Percentiles rank a stretch among this genome's conserved stretches.
Evolutionary conservation across 1,140 invertebrate genomes (phyloP).

Genomic region (Aricia agestis): DNA sequence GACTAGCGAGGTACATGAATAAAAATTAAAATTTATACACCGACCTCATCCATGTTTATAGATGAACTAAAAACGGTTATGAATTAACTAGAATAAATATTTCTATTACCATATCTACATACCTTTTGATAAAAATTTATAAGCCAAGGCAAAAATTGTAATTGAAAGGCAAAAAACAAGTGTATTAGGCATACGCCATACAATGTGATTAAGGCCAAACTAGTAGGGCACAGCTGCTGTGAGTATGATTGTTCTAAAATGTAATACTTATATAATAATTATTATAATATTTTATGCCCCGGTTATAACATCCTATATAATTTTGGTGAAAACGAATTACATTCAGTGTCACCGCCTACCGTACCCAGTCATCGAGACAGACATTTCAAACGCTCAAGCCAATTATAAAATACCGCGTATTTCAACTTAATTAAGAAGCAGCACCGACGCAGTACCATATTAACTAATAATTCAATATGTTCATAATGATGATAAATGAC

Average conservation of each 20-base stretch:
- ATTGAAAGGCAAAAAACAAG: not conserved
- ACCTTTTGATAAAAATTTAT: constrained; percentile 1
- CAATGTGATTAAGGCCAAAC: not conserved
- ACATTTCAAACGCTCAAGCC: not conserved
- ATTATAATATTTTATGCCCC: not conserved
- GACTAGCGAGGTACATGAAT: not conserved
- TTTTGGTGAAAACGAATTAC: too few relatives aligned
- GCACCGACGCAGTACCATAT: not conserved
- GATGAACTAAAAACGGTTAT: constrained; percentile 21
- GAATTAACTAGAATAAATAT: constrained; percentile 1
- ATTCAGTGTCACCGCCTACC: not conserved
- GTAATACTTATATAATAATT: not conserved
- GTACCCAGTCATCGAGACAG: not conserved
- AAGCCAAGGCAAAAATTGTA: not conserved
- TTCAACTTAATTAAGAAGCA: constrained; percentile 8
- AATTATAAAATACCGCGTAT: constrained; percentile 3
- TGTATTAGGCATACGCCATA: not conserved
- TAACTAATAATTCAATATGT: constrained; percentile 2
- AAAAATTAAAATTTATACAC: not conserved
- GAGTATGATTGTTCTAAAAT: not conserved
- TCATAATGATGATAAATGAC: constrained; percentile 63
- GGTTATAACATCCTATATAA: too few relatives aligned
- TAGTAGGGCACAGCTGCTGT: not conserved
- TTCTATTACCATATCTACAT: not conserved
- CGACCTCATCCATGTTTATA: constrained; percentile 26